These are phyloP conservation scores for Nothobranchius furzeri DNA, from an alignment of 2,113 vertebrate genomes.

Conservation along the genomic window DNA sequence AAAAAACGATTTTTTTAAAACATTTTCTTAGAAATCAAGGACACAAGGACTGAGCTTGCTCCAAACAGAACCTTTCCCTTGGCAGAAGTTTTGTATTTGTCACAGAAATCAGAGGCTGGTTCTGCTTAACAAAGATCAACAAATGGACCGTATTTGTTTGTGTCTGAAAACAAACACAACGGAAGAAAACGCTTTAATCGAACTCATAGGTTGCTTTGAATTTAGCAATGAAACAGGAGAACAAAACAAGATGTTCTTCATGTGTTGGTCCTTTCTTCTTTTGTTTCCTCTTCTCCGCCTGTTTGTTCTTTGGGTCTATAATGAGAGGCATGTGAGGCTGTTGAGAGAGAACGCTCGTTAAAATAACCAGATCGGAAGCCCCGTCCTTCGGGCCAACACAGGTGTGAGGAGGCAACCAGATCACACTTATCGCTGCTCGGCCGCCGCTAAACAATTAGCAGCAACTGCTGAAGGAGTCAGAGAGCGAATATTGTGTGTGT, in stretches of 20 bases:
- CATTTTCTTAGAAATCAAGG: too few relatives aligned
- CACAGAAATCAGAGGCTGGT: not conserved
- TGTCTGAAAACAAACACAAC: slow-evolving; percentile 10
- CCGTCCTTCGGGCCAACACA: slow-evolving; percentile 42
- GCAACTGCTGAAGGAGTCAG: not conserved
- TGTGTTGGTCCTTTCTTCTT: slow-evolving; percentile 18
- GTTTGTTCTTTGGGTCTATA: slow-evolving; percentile 30
- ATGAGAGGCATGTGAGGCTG: slow-evolving; percentile 64
- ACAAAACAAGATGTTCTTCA: slow-evolving; percentile 25
- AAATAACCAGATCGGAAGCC: slow-evolving; percentile 36
- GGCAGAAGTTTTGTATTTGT: not conserved
- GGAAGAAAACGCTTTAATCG: slow-evolving; percentile 6
- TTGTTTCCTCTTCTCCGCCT: not conserved
- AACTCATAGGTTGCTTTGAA: slow-evolving; percentile 14
- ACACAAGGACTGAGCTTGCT: too few relatives aligned
- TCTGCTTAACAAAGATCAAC: not conserved
- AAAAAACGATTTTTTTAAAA: too few relatives aligned
- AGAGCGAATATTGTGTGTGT: not conserved
- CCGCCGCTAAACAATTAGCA: slow-evolving; percentile 21
- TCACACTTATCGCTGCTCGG: not conserved
- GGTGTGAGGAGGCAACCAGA: slow-evolving; percentile 39
- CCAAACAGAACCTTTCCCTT: not conserved
- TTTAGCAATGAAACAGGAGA: slow-evolving; percentile 3
- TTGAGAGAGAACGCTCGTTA: slow-evolving; percentile 46
- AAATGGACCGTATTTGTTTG: not conserved